These are phyloP conservation scores for Protobothrops flavoviridis DNA, from an alignment of 2,113 vertebrate genomes.

Conservation along the genomic window DNA sequence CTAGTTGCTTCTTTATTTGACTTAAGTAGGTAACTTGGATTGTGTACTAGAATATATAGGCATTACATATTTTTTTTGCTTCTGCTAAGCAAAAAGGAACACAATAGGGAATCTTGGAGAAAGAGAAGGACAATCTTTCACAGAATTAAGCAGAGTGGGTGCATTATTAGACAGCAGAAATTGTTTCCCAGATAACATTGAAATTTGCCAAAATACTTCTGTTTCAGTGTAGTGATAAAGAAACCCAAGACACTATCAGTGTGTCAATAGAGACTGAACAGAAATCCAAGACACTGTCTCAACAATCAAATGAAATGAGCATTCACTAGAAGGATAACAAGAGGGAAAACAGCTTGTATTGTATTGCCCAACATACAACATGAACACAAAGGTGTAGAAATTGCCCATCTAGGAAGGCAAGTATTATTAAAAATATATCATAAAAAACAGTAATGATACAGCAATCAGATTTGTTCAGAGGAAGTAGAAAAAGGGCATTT, in stretches of 20 bases:
- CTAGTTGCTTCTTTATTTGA: not conserved
- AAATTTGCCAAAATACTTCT: not conserved
- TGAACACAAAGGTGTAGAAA: not conserved
- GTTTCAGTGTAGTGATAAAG: not conserved
- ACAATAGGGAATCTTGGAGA: not conserved
- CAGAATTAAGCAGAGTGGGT: not conserved
- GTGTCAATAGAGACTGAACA: not conserved
- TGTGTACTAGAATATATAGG: not conserved
- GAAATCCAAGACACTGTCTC: not conserved
- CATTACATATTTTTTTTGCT: not conserved
- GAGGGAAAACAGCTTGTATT: not conserved
- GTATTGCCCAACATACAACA: not conserved
- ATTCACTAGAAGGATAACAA: not conserved
- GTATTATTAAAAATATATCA: not conserved
- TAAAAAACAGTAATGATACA: not conserved
- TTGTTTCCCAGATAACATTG: not conserved
- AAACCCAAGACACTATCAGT: not conserved
- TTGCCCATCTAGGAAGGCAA: not conserved
- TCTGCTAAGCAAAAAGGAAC: not conserved
- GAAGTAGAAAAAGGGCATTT: not conserved
- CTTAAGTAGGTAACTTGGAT: not conserved
- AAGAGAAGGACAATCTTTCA: not conserved
- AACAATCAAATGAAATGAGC: not conserved
- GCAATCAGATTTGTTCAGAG: not conserved
- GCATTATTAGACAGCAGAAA: not conserved